These are phyloP conservation scores for Sphecodes monilicornis DNA, from an alignment of 2,888 invertebrate genomes.

Conservation along the genomic window DNA sequence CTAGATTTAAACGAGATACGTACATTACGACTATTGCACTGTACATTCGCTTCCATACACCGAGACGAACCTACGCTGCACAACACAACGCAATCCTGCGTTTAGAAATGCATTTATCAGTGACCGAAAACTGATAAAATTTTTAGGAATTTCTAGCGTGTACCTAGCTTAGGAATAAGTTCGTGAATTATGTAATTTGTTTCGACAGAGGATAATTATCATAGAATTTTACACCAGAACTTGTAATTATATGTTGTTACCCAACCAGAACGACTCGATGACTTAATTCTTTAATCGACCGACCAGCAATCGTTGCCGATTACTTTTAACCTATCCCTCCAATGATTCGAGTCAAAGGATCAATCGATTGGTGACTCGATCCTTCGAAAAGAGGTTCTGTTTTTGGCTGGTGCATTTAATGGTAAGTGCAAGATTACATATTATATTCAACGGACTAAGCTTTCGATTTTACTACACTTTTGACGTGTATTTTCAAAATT, in stretches of 20 bases:
- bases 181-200: conserved; percentile 70
- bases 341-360: too few relatives aligned
- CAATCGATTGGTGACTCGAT: too few relatives aligned
- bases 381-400: neutral
- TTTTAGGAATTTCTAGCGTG: conserved; percentile 43
- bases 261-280: neutral
- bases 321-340: neutral
- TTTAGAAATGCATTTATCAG: conserved; percentile 20
- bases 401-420: neutral
- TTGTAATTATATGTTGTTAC: conserved; percentile 29
- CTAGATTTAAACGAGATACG: neutral
- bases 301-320: neutral
- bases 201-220: conserved; percentile 69
- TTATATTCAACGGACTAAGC: neutral
- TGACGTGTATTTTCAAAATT: too few relatives aligned
- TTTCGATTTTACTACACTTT: neutral
- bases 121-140: conserved; percentile 27
- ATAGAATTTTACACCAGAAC: conserved; percentile 72
- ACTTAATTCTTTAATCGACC: neutral
- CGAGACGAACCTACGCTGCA: conserved; percentile 15
- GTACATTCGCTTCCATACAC: conserved; percentile 41
- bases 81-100: conserved; percentile 7
- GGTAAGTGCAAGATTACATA: neutral
- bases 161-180: conserved; percentile 55
- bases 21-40: neutral